Evolutionary conservation across 1,140 invertebrate genomes (phyloP).

Genomic region (Drosophila guanche): DNA sequence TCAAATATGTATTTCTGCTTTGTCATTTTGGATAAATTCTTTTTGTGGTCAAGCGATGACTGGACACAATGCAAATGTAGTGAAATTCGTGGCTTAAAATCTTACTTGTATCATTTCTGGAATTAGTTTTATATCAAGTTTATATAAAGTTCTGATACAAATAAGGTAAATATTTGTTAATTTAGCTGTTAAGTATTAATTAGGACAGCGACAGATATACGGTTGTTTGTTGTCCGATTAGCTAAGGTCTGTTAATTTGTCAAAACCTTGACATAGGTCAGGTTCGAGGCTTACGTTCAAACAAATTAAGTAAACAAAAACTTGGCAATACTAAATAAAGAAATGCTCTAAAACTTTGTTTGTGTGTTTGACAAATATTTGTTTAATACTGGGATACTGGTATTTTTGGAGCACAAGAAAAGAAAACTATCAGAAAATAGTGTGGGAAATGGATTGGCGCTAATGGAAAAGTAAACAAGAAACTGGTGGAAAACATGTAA

Average conservation of each 20-base stretch:
- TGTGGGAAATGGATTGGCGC: background rate
- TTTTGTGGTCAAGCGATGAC: slow-evolving; percentile 16
- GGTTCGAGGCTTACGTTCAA: slow-evolving; percentile 20
- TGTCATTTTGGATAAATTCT: slow-evolving; percentile 19
- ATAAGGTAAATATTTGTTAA: too few relatives aligned
- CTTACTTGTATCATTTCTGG: slow-evolving; percentile 1
- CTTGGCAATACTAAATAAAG: too few relatives aligned
- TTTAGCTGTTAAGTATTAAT: too few relatives aligned
- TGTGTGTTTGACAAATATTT: background rate
- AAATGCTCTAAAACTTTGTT: slow-evolving; percentile 2
- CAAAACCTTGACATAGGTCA: slow-evolving; percentile 52
- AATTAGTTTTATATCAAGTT: background rate
- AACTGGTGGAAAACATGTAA: too few relatives aligned
- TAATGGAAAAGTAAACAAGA: too few relatives aligned
- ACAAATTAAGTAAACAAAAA: slow-evolving; percentile 26
- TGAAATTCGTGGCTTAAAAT: background rate
- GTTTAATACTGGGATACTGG: too few relatives aligned
- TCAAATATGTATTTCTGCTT: slow-evolving; percentile 5
- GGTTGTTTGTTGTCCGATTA: slow-evolving; percentile 25
- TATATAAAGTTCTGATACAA: too few relatives aligned
- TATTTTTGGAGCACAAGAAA: too few relatives aligned
- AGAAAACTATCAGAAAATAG: too few relatives aligned
- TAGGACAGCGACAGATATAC: background rate
- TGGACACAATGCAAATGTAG: slow-evolving; percentile 33
- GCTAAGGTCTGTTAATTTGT: slow-evolving; percentile 44